These are phyloP conservation scores for Meandrina meandrites DNA, from an alignment of 92 coral and sea anemone species.

Conservation along the genomic window DNA sequence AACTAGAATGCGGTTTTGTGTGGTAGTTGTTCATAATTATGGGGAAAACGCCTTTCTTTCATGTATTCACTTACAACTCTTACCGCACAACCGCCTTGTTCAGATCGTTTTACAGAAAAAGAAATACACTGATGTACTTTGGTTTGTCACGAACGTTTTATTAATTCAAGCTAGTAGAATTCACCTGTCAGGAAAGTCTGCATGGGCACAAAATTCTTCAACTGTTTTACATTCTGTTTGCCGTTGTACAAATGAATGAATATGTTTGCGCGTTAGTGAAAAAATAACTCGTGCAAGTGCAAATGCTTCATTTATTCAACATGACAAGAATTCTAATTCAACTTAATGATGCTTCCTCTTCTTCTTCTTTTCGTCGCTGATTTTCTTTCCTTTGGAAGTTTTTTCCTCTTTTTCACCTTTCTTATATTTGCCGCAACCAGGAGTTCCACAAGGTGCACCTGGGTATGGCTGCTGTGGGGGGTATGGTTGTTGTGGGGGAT, in stretches of 20 bases:
- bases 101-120: background rate
- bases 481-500: constrained; percentile 1
- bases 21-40: too few species aligned
- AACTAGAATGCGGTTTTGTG: too few species aligned
- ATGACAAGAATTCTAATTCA: background rate
- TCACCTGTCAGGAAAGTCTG: background rate
- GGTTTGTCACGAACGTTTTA: background rate
- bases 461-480: constrained; percentile 21
- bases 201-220: background rate
- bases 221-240: background rate
- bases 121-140: background rate
- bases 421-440: background rate
- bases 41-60: too few species aligned
- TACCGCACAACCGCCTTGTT: background rate
- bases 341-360: constrained; percentile 10
- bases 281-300: background rate
- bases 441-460: background rate
- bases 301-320: background rate
- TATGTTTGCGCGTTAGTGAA: background rate
- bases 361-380: constrained; percentile 29
- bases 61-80: too few species aligned
- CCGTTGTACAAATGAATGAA: background rate
- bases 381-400: constrained; percentile 12
- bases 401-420: constrained; percentile 1
- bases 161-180: background rate